Conservation (phyloP, 2,113 vertebrate species). For the Gambusia affinis region DNA sequence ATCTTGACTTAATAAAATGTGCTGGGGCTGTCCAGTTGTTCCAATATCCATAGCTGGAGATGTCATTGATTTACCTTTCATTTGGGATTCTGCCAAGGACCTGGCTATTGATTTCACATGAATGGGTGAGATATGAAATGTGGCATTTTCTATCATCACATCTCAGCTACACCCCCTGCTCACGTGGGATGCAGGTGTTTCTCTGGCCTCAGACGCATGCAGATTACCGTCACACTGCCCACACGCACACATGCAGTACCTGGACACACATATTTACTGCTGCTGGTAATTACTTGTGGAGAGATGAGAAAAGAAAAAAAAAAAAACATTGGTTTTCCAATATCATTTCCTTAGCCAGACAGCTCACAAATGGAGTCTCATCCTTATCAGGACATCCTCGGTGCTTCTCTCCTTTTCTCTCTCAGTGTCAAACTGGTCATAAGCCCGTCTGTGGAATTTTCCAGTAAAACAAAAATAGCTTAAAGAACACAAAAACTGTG, state of each 20-base stretch:
- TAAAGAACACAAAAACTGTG: neutral
- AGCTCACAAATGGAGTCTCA: neutral
- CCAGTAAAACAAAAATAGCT: neutral
- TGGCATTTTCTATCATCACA: conserved; percentile 49
- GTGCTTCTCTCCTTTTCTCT: neutral
- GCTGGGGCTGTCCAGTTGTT: conserved; percentile 57
- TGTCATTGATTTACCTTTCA: conserved; percentile 77
- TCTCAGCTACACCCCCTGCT: conserved; percentile 26
- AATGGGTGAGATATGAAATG: conserved; percentile 64
- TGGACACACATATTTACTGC: conserved; percentile 10
- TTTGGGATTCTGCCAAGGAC: conserved; percentile 68
- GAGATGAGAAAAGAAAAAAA: too few relatives aligned
- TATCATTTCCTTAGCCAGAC: conserved; percentile 2
- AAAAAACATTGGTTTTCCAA: conserved; percentile 17
- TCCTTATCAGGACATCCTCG: conserved; percentile 39
- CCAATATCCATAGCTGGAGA: conserved; percentile 63
- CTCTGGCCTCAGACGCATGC: neutral
- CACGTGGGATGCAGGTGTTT: conserved; percentile 20
- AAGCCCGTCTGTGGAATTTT: neutral
- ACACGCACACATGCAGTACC: neutral
- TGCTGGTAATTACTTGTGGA: neutral
- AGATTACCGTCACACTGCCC: neutral
- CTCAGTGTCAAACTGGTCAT: neutral
- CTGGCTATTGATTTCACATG: conserved; percentile 71
- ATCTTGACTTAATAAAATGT: conserved; percentile 57